Conservation (phyloP, 2,113 vertebrate species). For the Sisor rabdophorus region DNA sequence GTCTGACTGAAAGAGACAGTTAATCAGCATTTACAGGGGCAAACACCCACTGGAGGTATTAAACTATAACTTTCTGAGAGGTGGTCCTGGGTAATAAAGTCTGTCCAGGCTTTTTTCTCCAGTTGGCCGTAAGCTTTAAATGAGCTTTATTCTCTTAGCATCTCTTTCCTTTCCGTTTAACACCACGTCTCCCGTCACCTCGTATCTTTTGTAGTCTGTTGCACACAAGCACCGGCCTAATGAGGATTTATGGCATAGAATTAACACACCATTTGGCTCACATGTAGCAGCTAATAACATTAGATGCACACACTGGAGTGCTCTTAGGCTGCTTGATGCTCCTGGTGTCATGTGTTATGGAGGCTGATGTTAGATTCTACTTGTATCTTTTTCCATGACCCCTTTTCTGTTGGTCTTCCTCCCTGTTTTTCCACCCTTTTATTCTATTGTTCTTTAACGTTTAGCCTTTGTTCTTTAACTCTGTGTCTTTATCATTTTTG, state of each 20-base stretch:
- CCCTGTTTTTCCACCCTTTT: not conserved
- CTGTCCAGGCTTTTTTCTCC: not conserved
- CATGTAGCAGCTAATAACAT: conserved; percentile 8
- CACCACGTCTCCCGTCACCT: not conserved
- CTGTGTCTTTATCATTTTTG: not conserved
- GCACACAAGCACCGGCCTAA: conserved; percentile 7
- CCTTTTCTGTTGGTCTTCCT: not conserved
- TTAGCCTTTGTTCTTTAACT: no score
- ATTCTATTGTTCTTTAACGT: no score
- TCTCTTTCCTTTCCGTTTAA: not conserved
- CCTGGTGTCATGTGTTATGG: not conserved
- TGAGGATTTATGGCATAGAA: conserved; percentile 21
- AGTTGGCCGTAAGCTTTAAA: not conserved
- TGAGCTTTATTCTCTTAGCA: not conserved
- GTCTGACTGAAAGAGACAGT: not conserved
- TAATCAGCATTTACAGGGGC: not conserved
- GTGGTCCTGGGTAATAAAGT: not conserved
- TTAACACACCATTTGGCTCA: not conserved
- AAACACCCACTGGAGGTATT: not conserved
- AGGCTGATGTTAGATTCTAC: not conserved
- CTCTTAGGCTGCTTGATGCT: not conserved
- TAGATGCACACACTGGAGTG: not conserved
- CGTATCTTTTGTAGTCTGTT: not conserved
- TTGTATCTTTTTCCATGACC: not conserved
- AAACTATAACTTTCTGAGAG: not conserved